A percentile compares a stretch with the other conserved stretches of the same genome.
Evolutionary conservation across 1,140 invertebrate genomes (phyloP).

Genomic region (Chrysomallon squamiferum): DNA sequence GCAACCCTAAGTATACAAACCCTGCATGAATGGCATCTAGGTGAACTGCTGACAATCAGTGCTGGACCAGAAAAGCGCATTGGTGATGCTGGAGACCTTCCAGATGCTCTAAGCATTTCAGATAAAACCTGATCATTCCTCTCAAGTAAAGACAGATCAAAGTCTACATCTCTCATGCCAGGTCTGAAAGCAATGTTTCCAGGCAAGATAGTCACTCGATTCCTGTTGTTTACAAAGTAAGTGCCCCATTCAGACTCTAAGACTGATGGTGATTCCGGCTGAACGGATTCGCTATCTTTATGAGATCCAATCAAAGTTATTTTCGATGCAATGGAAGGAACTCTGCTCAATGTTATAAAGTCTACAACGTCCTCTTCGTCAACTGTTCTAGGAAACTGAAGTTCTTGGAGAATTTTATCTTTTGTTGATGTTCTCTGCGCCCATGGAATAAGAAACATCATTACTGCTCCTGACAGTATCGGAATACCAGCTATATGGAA

Average conservation of each 20-base stretch:
- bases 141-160: background rate
- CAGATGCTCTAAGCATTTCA: background rate
- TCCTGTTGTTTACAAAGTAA: background rate
- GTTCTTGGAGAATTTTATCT: slow-evolving; percentile 11
- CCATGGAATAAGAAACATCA: slow-evolving; percentile 74
- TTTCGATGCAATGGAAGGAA: background rate
- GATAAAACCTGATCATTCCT: slow-evolving; percentile 1
- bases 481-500: slow-evolving; percentile 84
- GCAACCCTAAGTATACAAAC: no score
- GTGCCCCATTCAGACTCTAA: background rate
- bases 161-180: background rate
- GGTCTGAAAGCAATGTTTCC: no score
- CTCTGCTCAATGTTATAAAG: slow-evolving; percentile 1
- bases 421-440: slow-evolving; percentile 38
- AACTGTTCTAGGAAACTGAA: background rate
- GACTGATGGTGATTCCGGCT: background rate
- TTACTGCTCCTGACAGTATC: slow-evolving; percentile 77
- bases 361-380: slow-evolving; percentile 22
- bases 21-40: no score
- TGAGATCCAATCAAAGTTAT: no score
- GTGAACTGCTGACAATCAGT: no score
- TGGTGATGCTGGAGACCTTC: no score
- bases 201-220: background rate
- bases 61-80: no score
- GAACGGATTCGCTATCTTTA: background rate